Base-by-base conservation (phyloP, 2,888 invertebrate genomes). In the Pseudococcus viburni region DNA sequence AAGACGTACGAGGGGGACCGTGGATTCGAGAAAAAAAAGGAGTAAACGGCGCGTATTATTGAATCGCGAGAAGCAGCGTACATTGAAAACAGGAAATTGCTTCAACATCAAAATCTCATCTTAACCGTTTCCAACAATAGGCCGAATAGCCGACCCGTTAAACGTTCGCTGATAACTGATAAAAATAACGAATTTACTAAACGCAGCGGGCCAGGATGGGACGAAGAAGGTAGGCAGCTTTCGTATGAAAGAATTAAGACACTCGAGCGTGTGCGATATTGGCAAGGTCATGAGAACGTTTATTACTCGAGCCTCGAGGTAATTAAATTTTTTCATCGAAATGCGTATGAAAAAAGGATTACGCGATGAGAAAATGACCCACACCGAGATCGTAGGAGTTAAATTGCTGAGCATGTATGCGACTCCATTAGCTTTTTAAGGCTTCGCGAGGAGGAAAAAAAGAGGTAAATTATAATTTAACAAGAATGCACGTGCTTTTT, bases 401-500 rank as follows among this genome's bases (percentile, higher is more conserved):
- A n/a, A n/a, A 55, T 55, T 55, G 17, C 55, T n/a, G 55, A 15
- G 12, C 48, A 12, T n/a, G 12, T n/a, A 51, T 51, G 17, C 51
- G 48, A 51, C 48, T 51, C 12, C 15, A 15, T 51, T 12, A 12
- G 48, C n/a, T 55, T 55, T n/a, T 55, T n/a, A n/a, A n/a, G n/a
- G 55, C 1, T n/a, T 15, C 6, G 15, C 51, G 55, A 55, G 7
- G n/a, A 55, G 8, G n/a, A 51, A 51, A 51, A 22, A 26, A 17
- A 68, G n/a, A 22, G 15, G 33, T 22, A 59, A 39, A 59, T 55
- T 64, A 55, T 55, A 64, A 64, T 59, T 51, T 59, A 12, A 64
- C 64, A 85, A 85, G 64, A 85, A 85, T 85, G 85, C 85, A 64
- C 59, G 64, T 59, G 85, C 64, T 85, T 84, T 42, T 48, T 46